Evolutionary conservation across 2,113 vertebrate genomes (phyloP), one percentile per base, ranked within the genome.

Genomic region (Pardalotus punctatus): DNA sequence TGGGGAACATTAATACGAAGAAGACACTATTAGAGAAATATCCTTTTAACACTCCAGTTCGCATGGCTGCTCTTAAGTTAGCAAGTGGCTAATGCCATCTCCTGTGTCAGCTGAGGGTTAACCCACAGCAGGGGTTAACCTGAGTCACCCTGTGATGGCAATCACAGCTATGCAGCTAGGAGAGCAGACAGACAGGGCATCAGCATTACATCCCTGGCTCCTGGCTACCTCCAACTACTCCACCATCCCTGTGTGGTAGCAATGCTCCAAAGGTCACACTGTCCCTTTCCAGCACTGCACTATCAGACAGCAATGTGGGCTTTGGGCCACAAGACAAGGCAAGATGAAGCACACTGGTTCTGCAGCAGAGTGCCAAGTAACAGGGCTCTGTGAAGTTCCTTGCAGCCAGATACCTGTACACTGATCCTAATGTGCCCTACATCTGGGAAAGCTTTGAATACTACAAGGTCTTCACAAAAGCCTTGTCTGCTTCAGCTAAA

Each of bases 401-500:
- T 48, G 64, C 1, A 21, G 85, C 31, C 79, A 91, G 67, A 57
- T 45, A 81, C 45, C 69, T 67, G 73, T 95, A 84, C 50, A 22
- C 53, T 81, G 93, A 94, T 88, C 74, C 85, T 91, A 97, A 93
- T 31, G 67, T 0, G 50, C 50, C 62, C 78, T 72, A 28, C 74
- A 64, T 56, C 87, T 85, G 70, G 42, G 62, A 88, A 36, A 93
- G 74, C 78, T 93, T 71, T 88, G 81, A 87, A 82, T 88, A 88
- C 74, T 87, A 54, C 25, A 27, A 80, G 36, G 50, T 89, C 86
- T 79, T 95, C 73, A 76, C 57, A 93, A 76, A 88, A 89, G 60
- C 69, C 62, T 79, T 93, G 67, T 92, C 85, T 94, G 70, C 71
- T 85, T 90, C 93, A 90, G 87, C 79, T 93, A 70, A 95, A 96